Conservation (phyloP, 2,888 invertebrate genomes). For the Neocrepidodera transversa region DNA sequence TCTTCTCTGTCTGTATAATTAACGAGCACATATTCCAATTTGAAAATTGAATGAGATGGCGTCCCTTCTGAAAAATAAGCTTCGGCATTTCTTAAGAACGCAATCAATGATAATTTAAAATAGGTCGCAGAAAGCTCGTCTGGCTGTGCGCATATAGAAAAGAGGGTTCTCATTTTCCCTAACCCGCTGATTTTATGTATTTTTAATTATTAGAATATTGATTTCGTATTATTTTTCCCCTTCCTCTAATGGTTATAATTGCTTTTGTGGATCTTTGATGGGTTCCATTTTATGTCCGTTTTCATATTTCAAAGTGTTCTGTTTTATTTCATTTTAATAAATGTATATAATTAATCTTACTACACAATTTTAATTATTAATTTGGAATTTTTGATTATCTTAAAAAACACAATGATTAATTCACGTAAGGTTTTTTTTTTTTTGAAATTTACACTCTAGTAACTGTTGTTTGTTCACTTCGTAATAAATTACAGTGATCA, state of each 20-base stretch:
- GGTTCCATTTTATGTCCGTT: slow-evolving; percentile 10
- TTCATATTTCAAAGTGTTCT: neutral
- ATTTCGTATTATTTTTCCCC: slow-evolving; percentile 54
- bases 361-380: no score
- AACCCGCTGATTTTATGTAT: slow-evolving; percentile 53
- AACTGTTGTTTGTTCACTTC: neutral
- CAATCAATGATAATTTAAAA: slow-evolving; percentile 48
- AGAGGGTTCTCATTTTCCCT: slow-evolving; percentile 41
- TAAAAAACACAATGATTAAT: no score
- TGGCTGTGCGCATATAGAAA: slow-evolving; percentile 35
- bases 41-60: slow-evolving; percentile 36
- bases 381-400: no score
- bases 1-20: slow-evolving; percentile 34
- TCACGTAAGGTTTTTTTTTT: no score
- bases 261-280: slow-evolving; percentile 38
- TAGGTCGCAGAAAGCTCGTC: slow-evolving; percentile 40
- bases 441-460: neutral
- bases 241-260: slow-evolving; percentile 51
- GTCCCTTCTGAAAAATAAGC: slow-evolving; percentile 38
- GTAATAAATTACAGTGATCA: neutral
- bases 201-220: slow-evolving; percentile 56
- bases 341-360: no score
- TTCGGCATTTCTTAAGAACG: slow-evolving; percentile 40
- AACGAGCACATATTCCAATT: slow-evolving; percentile 35
- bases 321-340: no score